phyloP scores from a whole-genome alignment of 2,797 vertebrate genomes.

The Denticeps clupeoides region DNA sequence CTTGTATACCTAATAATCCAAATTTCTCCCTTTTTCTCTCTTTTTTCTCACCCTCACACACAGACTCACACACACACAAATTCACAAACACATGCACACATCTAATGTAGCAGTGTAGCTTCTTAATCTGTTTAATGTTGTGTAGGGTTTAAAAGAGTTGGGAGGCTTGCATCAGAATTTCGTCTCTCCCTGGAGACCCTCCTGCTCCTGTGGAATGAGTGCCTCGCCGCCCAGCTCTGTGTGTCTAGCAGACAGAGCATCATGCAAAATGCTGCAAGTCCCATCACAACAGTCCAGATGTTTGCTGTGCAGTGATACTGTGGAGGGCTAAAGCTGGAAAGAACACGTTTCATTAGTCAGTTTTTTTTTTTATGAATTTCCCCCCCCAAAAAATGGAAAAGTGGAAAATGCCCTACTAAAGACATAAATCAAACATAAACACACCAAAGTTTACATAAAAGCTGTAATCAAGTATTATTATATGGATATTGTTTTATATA shows the following conservation, averaged over 20 bases:
- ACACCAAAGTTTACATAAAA: too few relatives aligned
- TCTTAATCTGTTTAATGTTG: not conserved
- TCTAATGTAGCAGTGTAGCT: not conserved
- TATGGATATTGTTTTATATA: too few relatives aligned
- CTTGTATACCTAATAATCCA: not conserved
- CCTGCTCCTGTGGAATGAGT: not conserved
- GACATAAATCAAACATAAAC: too few relatives aligned
- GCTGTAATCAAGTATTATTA: too few relatives aligned
- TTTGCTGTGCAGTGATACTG: too few relatives aligned
- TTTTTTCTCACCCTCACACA: not conserved
- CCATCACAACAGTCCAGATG: not conserved
- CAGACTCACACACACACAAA: not conserved
- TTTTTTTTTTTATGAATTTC: too few relatives aligned
- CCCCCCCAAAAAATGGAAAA: too few relatives aligned
- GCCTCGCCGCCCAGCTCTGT: not conserved
- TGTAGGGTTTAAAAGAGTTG: not conserved
- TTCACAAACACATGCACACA: not conserved
- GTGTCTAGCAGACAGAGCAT: not conserved
- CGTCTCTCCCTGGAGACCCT: conserved; percentile 9
- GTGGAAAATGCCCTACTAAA: too few relatives aligned
- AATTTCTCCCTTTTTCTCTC: not conserved
- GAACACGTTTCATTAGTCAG: too few relatives aligned
- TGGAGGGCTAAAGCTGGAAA: too few relatives aligned
- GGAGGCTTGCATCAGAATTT: conserved; percentile 7
- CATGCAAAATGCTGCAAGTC: not conserved